phyloP scores from a whole-genome alignment of 2,888 invertebrate genomes.

The Temnothorax unifasciatus region DNA sequence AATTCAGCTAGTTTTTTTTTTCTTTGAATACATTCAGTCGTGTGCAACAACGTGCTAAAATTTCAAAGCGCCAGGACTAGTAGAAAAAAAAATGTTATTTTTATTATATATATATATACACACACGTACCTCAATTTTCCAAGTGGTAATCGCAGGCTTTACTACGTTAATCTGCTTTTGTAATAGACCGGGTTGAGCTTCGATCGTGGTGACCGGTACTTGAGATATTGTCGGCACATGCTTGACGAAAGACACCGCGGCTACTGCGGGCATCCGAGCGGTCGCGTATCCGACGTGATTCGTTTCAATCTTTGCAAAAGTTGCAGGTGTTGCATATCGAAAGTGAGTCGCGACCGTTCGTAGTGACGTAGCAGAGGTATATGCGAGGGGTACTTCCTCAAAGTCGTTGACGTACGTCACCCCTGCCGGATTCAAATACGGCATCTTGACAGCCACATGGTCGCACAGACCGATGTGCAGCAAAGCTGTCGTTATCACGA shows the following conservation, averaged over 20 bases:
- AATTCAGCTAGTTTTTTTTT: too few relatives aligned
- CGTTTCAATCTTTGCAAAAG: background rate
- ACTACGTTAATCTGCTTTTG: background rate
- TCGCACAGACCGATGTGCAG: background rate
- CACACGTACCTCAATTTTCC: background rate
- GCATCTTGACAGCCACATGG: background rate
- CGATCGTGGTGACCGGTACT: background rate
- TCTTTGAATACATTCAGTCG: too few relatives aligned
- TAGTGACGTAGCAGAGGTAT: background rate
- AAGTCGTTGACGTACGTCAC: background rate
- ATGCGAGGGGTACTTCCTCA: background rate
- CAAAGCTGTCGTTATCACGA: background rate
- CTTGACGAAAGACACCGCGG: background rate
- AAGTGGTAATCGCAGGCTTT: background rate
- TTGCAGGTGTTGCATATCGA: background rate
- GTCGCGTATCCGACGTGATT: conserved; percentile 1
- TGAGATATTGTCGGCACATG: background rate
- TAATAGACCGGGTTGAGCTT: background rate
- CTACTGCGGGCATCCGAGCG: background rate
- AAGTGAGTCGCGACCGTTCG: background rate
- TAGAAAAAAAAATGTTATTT: too few relatives aligned
- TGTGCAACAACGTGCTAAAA: too few relatives aligned
- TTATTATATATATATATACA: too few relatives aligned
- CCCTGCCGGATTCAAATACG: conserved; percentile 8
- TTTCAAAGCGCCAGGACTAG: too few relatives aligned